A percentile compares a stretch with the other conserved stretches of the same genome.
Evolutionary conservation across 2,797 vertebrate species (phyloP).

Genomic region (Sebastes iracundus): DNA sequence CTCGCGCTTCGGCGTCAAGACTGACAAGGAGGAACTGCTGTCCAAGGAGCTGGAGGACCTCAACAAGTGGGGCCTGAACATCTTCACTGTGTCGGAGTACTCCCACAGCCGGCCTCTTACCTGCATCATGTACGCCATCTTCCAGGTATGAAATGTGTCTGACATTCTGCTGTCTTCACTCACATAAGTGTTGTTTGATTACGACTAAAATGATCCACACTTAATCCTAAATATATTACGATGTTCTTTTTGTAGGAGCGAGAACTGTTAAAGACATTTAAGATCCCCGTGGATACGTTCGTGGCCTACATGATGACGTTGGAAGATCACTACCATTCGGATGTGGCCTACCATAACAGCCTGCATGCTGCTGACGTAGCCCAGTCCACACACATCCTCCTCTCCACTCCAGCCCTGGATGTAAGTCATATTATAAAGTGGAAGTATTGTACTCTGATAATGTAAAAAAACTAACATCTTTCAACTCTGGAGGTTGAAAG

Average conservation of each 20-base stretch:
- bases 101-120: constrained; percentile 94
- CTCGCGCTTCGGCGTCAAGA: constrained; percentile 95
- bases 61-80: constrained; percentile 98
- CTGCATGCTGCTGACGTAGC: constrained; percentile 97
- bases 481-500: background rate
- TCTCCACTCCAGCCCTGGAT: constrained; percentile 95
- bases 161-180: background rate
- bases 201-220: background rate
- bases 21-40: constrained; percentile 94
- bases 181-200: background rate
- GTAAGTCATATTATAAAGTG: constrained; percentile 79
- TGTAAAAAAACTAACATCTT: background rate
- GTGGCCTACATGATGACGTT: constrained; percentile 98
- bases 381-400: constrained; percentile 96
- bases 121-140: constrained; percentile 99
- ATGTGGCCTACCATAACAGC: constrained; percentile 98
- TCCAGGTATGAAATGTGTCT: constrained; percentile 86
- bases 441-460: background rate
- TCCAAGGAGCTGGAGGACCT: constrained; percentile 98
- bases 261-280: constrained; percentile 95
- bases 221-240: background rate
- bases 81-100: constrained; percentile 95
- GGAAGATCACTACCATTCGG: constrained; percentile 97
- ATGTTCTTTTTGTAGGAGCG: constrained; percentile 83
- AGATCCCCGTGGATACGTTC: constrained; percentile 93